Evolutionary conservation across 2,797 vertebrate species (phyloP).

Genomic region (Alfaro cultratus): DNA sequence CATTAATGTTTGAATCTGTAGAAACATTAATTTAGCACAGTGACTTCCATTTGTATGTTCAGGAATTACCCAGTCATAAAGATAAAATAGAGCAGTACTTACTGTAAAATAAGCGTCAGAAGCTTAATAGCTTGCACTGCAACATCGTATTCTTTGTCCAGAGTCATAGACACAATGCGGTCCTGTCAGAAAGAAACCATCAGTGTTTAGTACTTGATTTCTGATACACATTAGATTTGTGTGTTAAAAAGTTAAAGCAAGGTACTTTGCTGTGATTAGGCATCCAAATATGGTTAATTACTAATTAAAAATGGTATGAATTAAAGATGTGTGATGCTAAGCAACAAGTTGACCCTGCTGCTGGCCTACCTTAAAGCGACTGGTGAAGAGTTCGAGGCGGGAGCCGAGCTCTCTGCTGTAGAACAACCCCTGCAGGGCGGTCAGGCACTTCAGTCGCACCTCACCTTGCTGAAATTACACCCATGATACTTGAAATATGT

Average conservation of each 20-base stretch:
- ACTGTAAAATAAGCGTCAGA: constrained; percentile 97
- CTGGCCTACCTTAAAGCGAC: constrained; percentile 91
- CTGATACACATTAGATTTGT: neutral
- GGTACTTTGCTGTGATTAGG: neutral
- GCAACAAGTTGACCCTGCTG: neutral
- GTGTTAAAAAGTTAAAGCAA: neutral
- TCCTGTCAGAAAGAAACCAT: constrained; percentile 81
- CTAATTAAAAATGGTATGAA: neutral
- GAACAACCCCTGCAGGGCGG: constrained; percentile 93
- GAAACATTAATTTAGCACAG: neutral
- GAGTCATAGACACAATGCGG: constrained; percentile 98
- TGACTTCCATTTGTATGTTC: neutral
- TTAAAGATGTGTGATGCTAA: neutral
- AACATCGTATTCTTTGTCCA: constrained; percentile 98
- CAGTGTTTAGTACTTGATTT: neutral
- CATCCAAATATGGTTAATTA: neutral
- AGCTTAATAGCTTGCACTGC: constrained; percentile 99
- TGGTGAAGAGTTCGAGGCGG: constrained; percentile 97
- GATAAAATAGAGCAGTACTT: constrained; percentile 73
- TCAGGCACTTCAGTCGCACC: constrained; percentile 95
- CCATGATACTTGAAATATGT: neutral
- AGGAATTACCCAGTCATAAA: neutral
- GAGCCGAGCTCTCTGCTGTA: constrained; percentile 94
- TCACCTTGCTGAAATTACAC: constrained; percentile 89
- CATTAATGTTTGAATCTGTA: neutral